These are phyloP conservation scores for Acrossocheilus wenchowensis DNA, from an alignment of 2,797 vertebrate genomes.

Conservation along the genomic window DNA sequence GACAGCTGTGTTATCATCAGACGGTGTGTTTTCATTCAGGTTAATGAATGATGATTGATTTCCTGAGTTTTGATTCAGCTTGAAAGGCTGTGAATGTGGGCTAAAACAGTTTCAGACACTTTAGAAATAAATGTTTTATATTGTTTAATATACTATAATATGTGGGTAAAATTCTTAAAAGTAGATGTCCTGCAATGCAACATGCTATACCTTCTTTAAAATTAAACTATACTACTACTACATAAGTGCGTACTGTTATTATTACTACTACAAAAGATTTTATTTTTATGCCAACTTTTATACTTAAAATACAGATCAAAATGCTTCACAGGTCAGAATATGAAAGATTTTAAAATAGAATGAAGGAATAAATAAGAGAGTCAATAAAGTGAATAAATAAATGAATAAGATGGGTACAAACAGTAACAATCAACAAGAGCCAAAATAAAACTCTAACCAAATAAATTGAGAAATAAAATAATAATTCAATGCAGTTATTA, in stretches of 20 bases:
- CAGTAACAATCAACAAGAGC: background rate
- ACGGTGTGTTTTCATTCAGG: background rate
- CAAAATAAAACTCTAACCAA: background rate
- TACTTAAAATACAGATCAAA: background rate
- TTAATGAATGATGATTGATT: background rate
- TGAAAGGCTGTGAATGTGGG: slow-evolving; percentile 12
- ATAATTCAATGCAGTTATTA: background rate
- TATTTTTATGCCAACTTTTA: background rate
- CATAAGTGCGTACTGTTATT: no score
- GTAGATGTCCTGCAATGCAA: background rate
- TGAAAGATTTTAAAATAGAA: background rate
- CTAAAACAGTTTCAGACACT: background rate
- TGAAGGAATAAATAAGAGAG: background rate
- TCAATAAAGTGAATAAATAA: background rate
- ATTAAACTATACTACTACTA: no score
- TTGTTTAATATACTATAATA: background rate
- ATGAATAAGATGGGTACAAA: background rate
- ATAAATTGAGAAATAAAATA: background rate
- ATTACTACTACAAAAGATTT: background rate
- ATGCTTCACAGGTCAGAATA: background rate
- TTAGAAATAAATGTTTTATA: background rate
- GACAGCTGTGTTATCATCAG: background rate
- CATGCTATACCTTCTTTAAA: background rate
- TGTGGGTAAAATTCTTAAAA: background rate
- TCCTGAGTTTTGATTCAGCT: background rate